Evolutionary conservation across 2,113 vertebrate genomes (phyloP).

Genomic region (Zosterops borbonicus): DNA sequence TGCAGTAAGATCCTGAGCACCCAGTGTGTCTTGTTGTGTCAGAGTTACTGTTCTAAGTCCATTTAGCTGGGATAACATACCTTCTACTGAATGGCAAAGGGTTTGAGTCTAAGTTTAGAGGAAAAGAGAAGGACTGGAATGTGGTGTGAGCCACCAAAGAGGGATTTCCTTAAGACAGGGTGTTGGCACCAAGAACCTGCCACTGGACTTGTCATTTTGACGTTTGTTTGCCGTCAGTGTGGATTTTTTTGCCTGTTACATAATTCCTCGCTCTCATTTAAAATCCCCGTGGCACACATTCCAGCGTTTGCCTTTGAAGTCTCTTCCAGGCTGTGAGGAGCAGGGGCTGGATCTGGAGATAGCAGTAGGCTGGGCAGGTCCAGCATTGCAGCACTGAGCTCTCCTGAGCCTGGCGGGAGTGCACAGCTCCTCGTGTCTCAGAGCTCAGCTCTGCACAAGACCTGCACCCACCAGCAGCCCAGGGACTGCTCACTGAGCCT

Average conservation of each 20-base stretch:
- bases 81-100: not conserved
- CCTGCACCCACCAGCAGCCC: not conserved
- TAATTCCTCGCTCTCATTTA: not conserved
- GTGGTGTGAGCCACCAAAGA: not conserved
- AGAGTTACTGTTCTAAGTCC: not conserved
- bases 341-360: not conserved
- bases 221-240: not conserved
- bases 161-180: not conserved
- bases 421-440: not conserved
- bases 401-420: not conserved
- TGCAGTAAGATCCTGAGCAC: not conserved
- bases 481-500: fast-evolving
- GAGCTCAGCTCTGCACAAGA: not conserved
- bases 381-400: not conserved
- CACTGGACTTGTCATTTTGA: not conserved
- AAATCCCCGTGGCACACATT: not conserved
- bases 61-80: not conserved
- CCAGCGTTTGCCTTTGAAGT: not conserved
- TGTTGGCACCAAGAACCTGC: not conserved
- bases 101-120: not conserved
- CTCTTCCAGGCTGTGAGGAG: not conserved
- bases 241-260: not conserved
- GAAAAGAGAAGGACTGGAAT: not conserved
- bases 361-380: not conserved
- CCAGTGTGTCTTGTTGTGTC: not conserved